A percentile compares a stretch with the other conserved stretches of the same genome.
Evolutionary conservation across 2,113 vertebrate genomes (phyloP).

Genomic region (Spizaetus ornatus): DNA sequence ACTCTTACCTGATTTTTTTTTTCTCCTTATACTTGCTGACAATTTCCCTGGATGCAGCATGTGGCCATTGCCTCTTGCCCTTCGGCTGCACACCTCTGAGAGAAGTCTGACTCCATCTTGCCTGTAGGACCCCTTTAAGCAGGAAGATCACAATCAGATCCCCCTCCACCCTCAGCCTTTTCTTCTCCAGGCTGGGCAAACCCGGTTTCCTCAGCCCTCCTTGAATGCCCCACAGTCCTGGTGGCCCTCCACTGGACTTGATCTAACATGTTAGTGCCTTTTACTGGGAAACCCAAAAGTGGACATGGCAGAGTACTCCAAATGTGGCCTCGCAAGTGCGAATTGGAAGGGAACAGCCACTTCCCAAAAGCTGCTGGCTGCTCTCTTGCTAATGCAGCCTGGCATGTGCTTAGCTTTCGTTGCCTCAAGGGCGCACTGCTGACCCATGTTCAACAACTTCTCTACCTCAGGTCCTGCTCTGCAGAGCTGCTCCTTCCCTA

Average conservation of each 20-base stretch:
- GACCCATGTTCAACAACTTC: too few relatives aligned
- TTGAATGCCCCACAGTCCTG: neutral
- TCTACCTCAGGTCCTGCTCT: neutral
- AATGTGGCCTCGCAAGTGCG: neutral
- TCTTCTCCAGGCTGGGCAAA: neutral
- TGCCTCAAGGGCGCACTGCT: conserved; percentile 57
- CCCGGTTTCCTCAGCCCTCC: neutral
- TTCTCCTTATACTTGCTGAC: neutral
- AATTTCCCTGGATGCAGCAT: neutral
- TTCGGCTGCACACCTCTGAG: neutral
- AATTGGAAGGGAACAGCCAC: neutral
- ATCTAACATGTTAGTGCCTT: neutral
- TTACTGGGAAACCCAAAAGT: neutral
- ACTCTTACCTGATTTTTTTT: neutral
- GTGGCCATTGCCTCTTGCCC: neutral
- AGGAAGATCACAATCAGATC: neutral
- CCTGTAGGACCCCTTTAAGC: neutral
- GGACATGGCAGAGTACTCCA: neutral
- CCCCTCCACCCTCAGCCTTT: neutral
- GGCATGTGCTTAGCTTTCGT: neutral
- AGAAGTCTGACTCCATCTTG: neutral
- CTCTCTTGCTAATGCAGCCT: neutral
- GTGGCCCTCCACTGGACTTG: neutral
- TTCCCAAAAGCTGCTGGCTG: neutral
- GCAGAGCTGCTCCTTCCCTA: neutral